These are phyloP conservation scores for Pitta sordida DNA, from an alignment of 2,113 vertebrate species.

Conservation along the genomic window DNA sequence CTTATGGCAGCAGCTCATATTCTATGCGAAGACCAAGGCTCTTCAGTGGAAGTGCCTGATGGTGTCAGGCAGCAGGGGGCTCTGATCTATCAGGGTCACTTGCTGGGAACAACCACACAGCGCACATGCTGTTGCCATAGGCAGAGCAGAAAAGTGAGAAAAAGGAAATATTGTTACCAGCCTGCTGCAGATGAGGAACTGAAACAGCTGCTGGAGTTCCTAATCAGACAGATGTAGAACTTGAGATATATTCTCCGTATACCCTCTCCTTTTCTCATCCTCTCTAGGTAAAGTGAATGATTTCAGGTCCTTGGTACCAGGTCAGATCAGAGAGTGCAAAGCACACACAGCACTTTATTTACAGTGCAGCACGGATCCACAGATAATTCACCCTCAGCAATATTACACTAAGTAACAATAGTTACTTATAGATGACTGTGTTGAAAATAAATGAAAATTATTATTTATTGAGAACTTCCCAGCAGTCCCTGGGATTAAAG, in stretches of 20 bases:
- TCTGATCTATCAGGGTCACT: not conserved
- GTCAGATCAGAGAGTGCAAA: not conserved
- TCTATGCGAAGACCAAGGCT: not conserved
- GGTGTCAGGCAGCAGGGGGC: not conserved
- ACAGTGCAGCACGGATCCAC: not conserved
- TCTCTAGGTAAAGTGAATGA: not conserved
- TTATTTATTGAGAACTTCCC: constrained; percentile 25
- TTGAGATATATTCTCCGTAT: not conserved
- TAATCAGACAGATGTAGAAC: not conserved
- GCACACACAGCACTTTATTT: constrained; percentile 6
- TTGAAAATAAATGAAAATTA: constrained; percentile 36
- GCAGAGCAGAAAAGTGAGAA: not conserved
- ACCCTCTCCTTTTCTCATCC: not conserved
- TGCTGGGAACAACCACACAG: rapidly evolving
- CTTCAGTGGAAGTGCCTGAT: rapidly evolving
- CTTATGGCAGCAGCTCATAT: not conserved
- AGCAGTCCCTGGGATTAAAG: not conserved
- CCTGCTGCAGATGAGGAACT: not conserved
- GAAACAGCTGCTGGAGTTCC: not conserved
- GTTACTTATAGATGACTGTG: constrained; percentile 2
- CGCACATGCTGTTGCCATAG: not conserved
- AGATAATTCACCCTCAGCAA: not conserved
- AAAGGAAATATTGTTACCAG: not conserved
- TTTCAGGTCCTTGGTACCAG: not conserved
- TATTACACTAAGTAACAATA: no score